Percentiles rank a stretch among this genome's conserved stretches.
Evolutionary conservation across 1,140 invertebrate species (phyloP).

Genomic region (Meteorus sp.): DNA sequence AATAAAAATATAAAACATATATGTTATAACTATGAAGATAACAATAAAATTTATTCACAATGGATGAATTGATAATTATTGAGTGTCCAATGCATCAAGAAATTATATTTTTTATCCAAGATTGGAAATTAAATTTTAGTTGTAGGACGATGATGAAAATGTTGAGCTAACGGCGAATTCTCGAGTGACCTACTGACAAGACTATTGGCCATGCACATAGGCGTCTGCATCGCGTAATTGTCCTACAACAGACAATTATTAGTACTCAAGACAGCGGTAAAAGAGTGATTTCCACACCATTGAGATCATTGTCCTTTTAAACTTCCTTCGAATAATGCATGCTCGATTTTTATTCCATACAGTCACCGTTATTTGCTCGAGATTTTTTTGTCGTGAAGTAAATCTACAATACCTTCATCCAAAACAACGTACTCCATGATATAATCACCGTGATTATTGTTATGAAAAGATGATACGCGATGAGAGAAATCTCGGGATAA

Average conservation of each 20-base stretch:
- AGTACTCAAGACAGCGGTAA: background rate
- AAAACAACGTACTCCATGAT: no score
- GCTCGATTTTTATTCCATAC: background rate
- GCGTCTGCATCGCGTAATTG: background rate
- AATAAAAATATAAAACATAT: no score
- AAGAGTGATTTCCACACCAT: background rate
- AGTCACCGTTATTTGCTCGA: no score
- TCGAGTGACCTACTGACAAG: slow-evolving; percentile 14
- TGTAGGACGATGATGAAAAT: slow-evolving; percentile 2
- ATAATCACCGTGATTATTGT: no score
- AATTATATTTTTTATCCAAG: slow-evolving; percentile 47
- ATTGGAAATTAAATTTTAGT: background rate
- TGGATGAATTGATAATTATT: no score
- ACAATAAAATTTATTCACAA: slow-evolving; percentile 29
- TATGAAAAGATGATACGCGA: no score
- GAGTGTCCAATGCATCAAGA: slow-evolving; percentile 42
- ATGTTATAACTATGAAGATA: background rate
- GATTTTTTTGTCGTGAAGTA: no score
- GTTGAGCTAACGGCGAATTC: slow-evolving; percentile 13
- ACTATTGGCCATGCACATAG: background rate
- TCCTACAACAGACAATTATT: background rate
- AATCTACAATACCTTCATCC: no score
- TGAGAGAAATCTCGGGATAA: no score
- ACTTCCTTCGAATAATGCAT: background rate
- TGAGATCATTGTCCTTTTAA: slow-evolving; percentile 2